phyloP scores from a whole-genome alignment of 1,140 invertebrate genomes.

The Lethrus apterus region DNA sequence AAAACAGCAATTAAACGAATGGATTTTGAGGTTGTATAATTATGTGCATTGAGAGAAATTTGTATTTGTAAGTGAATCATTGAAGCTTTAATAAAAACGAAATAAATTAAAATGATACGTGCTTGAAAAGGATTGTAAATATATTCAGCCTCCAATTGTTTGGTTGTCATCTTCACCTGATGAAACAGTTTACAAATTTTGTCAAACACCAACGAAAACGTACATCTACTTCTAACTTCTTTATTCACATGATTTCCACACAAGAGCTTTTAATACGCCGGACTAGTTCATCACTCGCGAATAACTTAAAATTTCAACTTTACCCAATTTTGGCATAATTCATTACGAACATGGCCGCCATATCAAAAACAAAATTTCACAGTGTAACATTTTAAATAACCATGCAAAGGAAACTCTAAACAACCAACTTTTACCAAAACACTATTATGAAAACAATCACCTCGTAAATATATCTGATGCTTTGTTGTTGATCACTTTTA shows the following conservation, averaged over 20 bases:
- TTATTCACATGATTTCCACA: conserved; percentile 11
- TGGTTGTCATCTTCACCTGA: conserved; percentile 28
- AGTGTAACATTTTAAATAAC: conserved; percentile 27
- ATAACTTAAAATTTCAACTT: conserved; percentile 15
- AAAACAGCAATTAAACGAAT: not conserved
- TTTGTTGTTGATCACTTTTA: conserved; percentile 35
- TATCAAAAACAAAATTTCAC: conserved; percentile 34
- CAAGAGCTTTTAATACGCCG: conserved; percentile 1
- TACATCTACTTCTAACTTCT: conserved; percentile 11
- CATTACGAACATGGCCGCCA: conserved; percentile 37
- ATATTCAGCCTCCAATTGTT: conserved; percentile 24
- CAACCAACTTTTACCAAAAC: conserved; percentile 32
- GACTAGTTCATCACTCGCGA: conserved; percentile 3
- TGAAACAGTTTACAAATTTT: conserved; percentile 7
- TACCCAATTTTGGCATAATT: conserved; percentile 27
- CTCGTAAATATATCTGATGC: conserved; percentile 36
- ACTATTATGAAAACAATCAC: conserved; percentile 29
- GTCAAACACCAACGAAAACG: conserved; percentile 8
- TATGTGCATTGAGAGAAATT: conserved; percentile 26
- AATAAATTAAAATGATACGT: conserved; percentile 36
- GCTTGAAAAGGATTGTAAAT: conserved; percentile 35
- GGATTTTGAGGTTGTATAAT: conserved; percentile 11
- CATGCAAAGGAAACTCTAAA: conserved; percentile 37
- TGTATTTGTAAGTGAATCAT: conserved; percentile 20
- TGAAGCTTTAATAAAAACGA: too few relatives aligned